Conservation (phyloP, 2,113 vertebrate genomes). For the Athene noctua region DNA sequence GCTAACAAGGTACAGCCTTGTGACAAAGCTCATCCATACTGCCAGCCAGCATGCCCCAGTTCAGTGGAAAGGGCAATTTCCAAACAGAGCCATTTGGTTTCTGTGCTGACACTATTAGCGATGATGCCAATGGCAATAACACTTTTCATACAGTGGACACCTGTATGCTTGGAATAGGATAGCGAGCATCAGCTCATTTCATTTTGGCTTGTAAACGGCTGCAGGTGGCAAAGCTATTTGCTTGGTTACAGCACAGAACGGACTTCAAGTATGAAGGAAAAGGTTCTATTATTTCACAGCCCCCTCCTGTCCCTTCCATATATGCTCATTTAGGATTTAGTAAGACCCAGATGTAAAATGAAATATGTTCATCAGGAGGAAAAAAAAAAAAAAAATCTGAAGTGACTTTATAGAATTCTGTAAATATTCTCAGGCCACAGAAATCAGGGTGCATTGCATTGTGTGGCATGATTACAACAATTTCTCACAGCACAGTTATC, state of each 20-base stretch:
- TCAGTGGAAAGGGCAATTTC: slow-evolving; percentile 24
- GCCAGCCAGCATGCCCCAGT: background rate
- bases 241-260: background rate
- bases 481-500: background rate
- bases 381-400: background rate
- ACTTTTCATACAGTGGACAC: background rate
- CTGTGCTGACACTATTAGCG: background rate
- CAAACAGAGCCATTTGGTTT: background rate
- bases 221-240: slow-evolving; percentile 42
- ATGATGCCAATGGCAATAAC: background rate
- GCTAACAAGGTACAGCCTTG: background rate
- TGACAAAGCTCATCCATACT: background rate
- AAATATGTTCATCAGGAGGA: background rate
- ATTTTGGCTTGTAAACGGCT: background rate
- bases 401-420: background rate
- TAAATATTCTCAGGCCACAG: background rate
- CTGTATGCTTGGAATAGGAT: slow-evolving; percentile 13
- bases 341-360: background rate
- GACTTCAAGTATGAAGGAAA: background rate
- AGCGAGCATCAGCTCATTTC: background rate
- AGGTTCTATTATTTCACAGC: background rate
- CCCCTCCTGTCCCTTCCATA: background rate
- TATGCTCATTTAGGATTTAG: background rate
- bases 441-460: background rate
- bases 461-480: background rate